These are phyloP conservation scores for Aurelia coerulea DNA, from an alignment of 30 jellyfish, hydroid and myxozoan genomes.

Conservation along the genomic window DNA sequence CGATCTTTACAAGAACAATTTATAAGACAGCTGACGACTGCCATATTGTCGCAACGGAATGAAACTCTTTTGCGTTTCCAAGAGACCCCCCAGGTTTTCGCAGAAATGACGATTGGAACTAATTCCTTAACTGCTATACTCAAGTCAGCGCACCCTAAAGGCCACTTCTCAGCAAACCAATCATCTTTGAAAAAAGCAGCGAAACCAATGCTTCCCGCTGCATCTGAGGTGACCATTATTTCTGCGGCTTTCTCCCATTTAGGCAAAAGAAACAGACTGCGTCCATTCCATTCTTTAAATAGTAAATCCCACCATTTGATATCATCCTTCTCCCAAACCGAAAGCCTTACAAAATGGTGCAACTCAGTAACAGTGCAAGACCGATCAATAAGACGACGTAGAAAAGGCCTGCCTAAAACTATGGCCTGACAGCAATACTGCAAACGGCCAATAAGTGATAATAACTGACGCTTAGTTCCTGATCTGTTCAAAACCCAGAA, in stretches of 20 bases:
- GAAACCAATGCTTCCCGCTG: constrained; percentile 30
- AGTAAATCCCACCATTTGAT: too few species aligned
- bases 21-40: too few species aligned
- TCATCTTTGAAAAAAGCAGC: constrained; percentile 3
- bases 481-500: too few species aligned
- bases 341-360: constrained; percentile 16
- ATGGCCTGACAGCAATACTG: constrained; percentile 77
- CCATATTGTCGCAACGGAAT: too few species aligned
- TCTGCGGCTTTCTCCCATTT: too few species aligned
- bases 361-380: constrained; percentile 55
- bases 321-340: constrained; percentile 59
- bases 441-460: constrained; percentile 55
- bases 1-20: too few species aligned
- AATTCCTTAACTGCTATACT: constrained; percentile 47
- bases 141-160: not conserved
- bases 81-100: constrained; percentile 19
- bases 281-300: too few species aligned
- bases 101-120: constrained; percentile 32
- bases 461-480: constrained; percentile 63
- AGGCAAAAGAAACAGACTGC: too few species aligned
- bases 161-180: constrained; percentile 36
- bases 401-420: too few species aligned
- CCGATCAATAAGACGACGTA: constrained; percentile 40
- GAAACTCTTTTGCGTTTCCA: constrained; percentile 19
- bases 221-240: too few species aligned